These are phyloP conservation scores for Amazona vittata DNA, from an alignment of 2,113 vertebrate genomes.

Conservation along the genomic window DNA sequence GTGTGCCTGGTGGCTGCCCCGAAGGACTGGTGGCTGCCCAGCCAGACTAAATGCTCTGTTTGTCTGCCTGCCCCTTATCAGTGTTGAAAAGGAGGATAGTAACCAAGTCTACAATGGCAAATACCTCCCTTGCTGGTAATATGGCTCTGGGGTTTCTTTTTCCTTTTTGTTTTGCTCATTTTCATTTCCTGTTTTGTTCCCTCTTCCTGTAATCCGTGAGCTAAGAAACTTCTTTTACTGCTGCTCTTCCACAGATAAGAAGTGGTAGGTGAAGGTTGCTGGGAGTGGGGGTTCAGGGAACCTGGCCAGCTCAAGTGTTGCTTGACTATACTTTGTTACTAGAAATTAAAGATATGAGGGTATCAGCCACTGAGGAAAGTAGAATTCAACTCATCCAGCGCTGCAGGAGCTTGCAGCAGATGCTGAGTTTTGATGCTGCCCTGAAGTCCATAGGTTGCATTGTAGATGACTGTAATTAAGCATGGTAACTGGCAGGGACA, in stretches of 20 bases:
- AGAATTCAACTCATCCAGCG: not conserved
- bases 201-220: accelerated
- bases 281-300: not conserved
- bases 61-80: not conserved
- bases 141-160: not conserved
- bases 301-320: not conserved
- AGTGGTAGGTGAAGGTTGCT: not conserved
- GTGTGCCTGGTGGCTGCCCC: not conserved
- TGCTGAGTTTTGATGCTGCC: not conserved
- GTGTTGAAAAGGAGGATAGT: accelerated
- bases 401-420: not conserved
- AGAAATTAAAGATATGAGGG: not conserved
- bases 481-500: not conserved
- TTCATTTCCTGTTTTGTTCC: not conserved
- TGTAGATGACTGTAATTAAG: not conserved
- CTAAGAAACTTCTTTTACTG: not conserved
- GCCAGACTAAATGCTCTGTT: not conserved
- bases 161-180: not conserved
- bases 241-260: not conserved
- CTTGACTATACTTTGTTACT: not conserved
- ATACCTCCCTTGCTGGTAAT: not conserved
- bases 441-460: not conserved
- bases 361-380: not conserved
- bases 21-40: not conserved
- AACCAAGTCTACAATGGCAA: not conserved